These are phyloP conservation scores for Hoplias malabaricus DNA, from an alignment of 2,113 vertebrate species.

Conservation along the genomic window DNA sequence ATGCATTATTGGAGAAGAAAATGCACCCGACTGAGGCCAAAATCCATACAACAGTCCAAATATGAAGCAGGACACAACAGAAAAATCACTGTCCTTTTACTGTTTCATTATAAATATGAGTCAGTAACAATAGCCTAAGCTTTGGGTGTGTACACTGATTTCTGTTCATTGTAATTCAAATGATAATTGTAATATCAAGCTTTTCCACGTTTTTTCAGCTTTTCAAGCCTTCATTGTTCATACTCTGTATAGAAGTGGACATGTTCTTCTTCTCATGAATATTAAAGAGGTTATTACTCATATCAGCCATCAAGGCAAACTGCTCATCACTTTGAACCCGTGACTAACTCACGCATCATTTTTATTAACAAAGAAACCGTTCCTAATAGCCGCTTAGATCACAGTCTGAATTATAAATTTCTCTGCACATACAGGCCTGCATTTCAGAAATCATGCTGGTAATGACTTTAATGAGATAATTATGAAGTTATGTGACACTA, in stretches of 20 bases:
- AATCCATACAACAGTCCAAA: slow-evolving; percentile 4
- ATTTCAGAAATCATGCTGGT: not conserved
- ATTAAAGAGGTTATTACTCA: not conserved
- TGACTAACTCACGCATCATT: not conserved
- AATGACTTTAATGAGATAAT: not conserved
- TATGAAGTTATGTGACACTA: not conserved
- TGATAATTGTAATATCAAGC: not conserved
- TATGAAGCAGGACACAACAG: not conserved
- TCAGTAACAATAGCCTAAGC: not conserved
- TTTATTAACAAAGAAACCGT: not conserved
- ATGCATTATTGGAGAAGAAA: slow-evolving; percentile 6
- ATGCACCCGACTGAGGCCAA: not conserved
- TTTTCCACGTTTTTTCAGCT: not conserved
- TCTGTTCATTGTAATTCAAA: not conserved
- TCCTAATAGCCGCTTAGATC: not conserved
- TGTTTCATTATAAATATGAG: not conserved
- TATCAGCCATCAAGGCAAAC: not conserved
- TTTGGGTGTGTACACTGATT: not conserved
- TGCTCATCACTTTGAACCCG: not conserved
- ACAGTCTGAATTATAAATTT: not conserved
- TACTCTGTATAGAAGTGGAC: not conserved
- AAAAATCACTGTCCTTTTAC: not conserved
- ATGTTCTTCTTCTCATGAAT: not conserved
- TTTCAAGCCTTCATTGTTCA: not conserved
- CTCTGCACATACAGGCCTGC: not conserved